Conservation (phyloP, 2,797 vertebrate genomes). For the Oreochromis grahami region DNA sequence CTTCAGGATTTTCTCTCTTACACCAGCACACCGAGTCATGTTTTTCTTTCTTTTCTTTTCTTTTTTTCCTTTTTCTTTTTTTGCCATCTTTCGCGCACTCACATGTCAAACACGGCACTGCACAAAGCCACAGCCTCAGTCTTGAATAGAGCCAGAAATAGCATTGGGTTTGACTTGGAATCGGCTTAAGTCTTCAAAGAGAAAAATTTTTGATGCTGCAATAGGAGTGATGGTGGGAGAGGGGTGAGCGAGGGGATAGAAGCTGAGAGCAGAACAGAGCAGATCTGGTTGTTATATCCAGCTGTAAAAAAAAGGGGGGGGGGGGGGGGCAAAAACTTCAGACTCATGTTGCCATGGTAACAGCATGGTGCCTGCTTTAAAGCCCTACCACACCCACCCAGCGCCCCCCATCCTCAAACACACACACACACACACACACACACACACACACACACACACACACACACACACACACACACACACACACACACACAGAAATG, state of each 20-base stretch:
- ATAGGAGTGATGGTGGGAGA: constrained; percentile 40
- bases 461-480: constrained; percentile 36
- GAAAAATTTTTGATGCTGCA: constrained; percentile 65
- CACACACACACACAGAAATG: constrained; percentile 34
- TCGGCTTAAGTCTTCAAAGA: constrained; percentile 82
- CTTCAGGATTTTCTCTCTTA: constrained; percentile 5
- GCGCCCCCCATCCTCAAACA: constrained; percentile 1
- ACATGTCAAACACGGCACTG: constrained; percentile 56
- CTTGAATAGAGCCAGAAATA: constrained; percentile 75
- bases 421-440: constrained; percentile 33
- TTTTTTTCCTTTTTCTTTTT: background rate
- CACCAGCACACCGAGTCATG: constrained; percentile 11
- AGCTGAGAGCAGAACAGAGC: constrained; percentile 40
- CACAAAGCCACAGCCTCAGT: constrained; percentile 58
- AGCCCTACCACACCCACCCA: constrained; percentile 20
- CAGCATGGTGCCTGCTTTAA: constrained; percentile 65
- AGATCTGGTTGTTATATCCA: constrained; percentile 72
- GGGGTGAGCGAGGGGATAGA: background rate
- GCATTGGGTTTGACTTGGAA: constrained; percentile 75
- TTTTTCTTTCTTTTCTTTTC: background rate
- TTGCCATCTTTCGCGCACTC: background rate
- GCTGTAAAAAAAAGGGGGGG: constrained; percentile 37
- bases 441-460: constrained; percentile 31
- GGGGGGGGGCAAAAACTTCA: constrained; percentile 50
- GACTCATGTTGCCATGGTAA: constrained; percentile 76